These are phyloP conservation scores for Aleiodes testaceus DNA, from an alignment of 2,888 invertebrate genomes.

Conservation along the genomic window DNA sequence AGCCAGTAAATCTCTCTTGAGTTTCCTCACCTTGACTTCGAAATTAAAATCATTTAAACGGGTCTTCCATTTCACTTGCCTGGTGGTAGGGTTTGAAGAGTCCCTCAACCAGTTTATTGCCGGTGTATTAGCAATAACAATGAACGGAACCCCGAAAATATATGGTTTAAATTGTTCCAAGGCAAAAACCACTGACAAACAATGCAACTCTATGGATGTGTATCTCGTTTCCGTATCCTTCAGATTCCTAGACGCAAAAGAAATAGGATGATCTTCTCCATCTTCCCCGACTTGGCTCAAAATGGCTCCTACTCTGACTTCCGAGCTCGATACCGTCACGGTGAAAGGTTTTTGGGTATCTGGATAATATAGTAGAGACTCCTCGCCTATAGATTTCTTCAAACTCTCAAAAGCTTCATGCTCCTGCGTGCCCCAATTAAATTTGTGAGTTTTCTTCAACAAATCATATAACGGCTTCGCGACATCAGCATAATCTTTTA, in stretches of 20 bases:
- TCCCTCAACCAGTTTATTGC: background rate
- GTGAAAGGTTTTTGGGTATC: background rate
- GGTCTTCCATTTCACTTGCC: background rate
- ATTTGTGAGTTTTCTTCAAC: no score
- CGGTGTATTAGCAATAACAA: background rate
- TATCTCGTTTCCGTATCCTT: background rate
- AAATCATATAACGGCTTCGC: no score
- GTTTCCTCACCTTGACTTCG: background rate
- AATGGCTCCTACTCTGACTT: background rate
- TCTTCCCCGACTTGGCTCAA: background rate
- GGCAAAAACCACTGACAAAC: background rate
- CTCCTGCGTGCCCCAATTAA: no score
- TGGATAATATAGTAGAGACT: background rate
- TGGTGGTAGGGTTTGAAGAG: background rate
- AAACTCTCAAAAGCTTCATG: background rate
- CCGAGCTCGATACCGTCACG: background rate
- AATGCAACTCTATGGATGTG: background rate
- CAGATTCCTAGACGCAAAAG: background rate
- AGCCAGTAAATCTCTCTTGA: background rate
- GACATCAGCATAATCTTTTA: conserved; percentile 35
- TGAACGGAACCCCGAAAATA: conserved; percentile 2
- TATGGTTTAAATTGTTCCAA: background rate
- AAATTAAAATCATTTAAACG: background rate
- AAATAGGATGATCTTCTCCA: background rate
- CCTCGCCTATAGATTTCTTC: background rate